These are phyloP conservation scores for Beris morrisii DNA, from an alignment of 2,888 invertebrate genomes.

Conservation along the genomic window DNA sequence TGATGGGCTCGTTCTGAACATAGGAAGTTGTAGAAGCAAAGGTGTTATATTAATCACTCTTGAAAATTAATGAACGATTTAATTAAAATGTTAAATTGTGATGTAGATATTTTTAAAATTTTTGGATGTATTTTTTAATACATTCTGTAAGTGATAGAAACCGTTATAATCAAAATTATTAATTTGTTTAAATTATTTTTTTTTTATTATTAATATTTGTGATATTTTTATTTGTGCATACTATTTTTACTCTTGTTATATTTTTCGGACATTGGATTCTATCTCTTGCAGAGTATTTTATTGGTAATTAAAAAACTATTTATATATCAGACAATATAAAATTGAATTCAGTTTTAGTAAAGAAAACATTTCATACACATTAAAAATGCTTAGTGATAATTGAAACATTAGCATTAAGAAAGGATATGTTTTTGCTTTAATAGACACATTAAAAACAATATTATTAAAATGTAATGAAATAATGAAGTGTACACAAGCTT, in stretches of 20 bases:
- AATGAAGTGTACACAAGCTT: too few species aligned
- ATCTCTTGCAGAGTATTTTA: conserved; percentile 9
- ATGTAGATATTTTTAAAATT: conserved; percentile 13
- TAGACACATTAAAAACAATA: too few species aligned
- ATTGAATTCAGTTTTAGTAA: too few species aligned
- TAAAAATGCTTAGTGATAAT: too few species aligned
- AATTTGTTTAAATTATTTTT: neutral
- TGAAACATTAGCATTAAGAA: too few species aligned
- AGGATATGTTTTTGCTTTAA: too few species aligned
- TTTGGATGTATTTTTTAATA: conserved; percentile 1
- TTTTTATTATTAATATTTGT: conserved; percentile 5
- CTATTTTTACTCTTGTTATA: conserved; percentile 9
- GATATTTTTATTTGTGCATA: conserved; percentile 17
- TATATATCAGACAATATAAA: neutral
- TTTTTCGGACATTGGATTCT: conserved; percentile 13
- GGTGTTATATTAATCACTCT: too few species aligned
- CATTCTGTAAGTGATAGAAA: conserved; percentile 21
- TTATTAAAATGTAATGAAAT: too few species aligned
- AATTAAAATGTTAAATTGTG: conserved; percentile 14
- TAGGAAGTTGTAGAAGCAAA: too few species aligned
- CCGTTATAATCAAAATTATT: conserved; percentile 18
- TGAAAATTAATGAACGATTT: neutral
- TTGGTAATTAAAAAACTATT: conserved; percentile 1
- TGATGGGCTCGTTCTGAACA: too few species aligned
- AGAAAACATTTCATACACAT: too few species aligned